A percentile compares a stretch with the other conserved stretches of the same genome.
Conservation (phyloP, 2,888 invertebrate genomes). For the Dichetophora obliterata region DNA sequence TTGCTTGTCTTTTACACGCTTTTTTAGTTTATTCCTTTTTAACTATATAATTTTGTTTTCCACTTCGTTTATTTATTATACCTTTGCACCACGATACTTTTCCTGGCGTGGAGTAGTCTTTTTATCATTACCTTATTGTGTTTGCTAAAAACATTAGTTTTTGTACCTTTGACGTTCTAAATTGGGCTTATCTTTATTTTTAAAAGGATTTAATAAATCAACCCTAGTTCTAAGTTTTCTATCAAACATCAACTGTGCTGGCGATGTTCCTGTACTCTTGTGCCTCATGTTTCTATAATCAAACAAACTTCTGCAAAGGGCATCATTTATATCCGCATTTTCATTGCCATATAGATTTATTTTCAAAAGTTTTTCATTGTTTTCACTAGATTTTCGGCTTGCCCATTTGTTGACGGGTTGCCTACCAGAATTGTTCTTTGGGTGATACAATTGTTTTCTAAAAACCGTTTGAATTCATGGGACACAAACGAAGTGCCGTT, state of each 20-base stretch:
- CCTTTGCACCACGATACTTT: slow-evolving; percentile 33
- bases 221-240: slow-evolving; percentile 25
- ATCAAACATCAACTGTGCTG: slow-evolving; percentile 46
- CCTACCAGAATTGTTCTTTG: slow-evolving; percentile 40
- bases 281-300: slow-evolving; percentile 43
- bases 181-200: neutral
- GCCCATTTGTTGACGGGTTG: slow-evolving; percentile 44
- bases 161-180: neutral
- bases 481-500: slow-evolving; percentile 53
- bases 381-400: slow-evolving; percentile 46
- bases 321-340: slow-evolving; percentile 35
- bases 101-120: slow-evolving; percentile 36
- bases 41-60: slow-evolving; percentile 7
- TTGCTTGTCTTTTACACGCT: no score
- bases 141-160: slow-evolving; percentile 25
- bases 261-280: slow-evolving; percentile 40
- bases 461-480: slow-evolving; percentile 49
- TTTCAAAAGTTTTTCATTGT: slow-evolving; percentile 45
- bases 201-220: slow-evolving; percentile 14
- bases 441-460: neutral
- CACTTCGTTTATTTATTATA: slow-evolving; percentile 26
- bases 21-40: neutral
- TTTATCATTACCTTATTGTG: slow-evolving; percentile 39
- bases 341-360: slow-evolving; percentile 1
- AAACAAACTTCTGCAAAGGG: slow-evolving; percentile 43